These are phyloP conservation scores for Ectemnius continuus DNA, from an alignment of 2,888 invertebrate genomes.

Conservation along the genomic window DNA sequence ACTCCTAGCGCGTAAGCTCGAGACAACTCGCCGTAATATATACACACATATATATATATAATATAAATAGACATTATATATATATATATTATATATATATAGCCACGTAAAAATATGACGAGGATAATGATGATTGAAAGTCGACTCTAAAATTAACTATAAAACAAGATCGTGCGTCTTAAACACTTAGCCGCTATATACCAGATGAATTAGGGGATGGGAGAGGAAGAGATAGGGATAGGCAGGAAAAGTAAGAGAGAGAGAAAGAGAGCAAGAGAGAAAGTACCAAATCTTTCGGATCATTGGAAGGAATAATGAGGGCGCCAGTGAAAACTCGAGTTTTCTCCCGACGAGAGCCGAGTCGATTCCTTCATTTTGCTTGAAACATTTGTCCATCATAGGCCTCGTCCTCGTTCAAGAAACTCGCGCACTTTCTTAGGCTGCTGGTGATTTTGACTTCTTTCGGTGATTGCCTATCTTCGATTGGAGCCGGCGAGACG, in stretches of 20 bases:
- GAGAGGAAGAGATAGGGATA: neutral
- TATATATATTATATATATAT: slow-evolving; percentile 52
- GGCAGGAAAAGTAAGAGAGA: neutral
- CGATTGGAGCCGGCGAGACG: neutral
- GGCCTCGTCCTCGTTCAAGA: slow-evolving; percentile 26
- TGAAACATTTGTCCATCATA: slow-evolving; percentile 34
- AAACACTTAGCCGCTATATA: slow-evolving; percentile 47
- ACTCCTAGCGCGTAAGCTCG: slow-evolving; percentile 71
- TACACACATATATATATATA: slow-evolving; percentile 31
- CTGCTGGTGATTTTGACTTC: neutral
- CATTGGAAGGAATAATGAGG: slow-evolving; percentile 26
- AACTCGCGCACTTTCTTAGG: slow-evolving; percentile 25
- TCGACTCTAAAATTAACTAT: slow-evolving; percentile 76
- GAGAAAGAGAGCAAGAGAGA: neutral
- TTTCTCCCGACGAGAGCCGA: slow-evolving; percentile 11
- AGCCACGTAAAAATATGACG: slow-evolving; percentile 44
- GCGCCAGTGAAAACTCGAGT: slow-evolving; percentile 57
- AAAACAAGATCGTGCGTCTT: slow-evolving; percentile 57
- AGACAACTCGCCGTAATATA: slow-evolving; percentile 64
- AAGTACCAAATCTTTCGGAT: slow-evolving; percentile 28
- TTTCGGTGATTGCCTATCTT: neutral
- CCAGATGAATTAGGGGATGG: slow-evolving; percentile 40
- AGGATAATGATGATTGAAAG: slow-evolving; percentile 72
- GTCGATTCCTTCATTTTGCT: slow-evolving; percentile 35
- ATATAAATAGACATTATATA: slow-evolving; percentile 39